A percentile compares a stretch with the other conserved stretches of the same genome.
Evolutionary conservation across 2,113 vertebrate species (phyloP).

Genomic region (Silurus meridionalis): DNA sequence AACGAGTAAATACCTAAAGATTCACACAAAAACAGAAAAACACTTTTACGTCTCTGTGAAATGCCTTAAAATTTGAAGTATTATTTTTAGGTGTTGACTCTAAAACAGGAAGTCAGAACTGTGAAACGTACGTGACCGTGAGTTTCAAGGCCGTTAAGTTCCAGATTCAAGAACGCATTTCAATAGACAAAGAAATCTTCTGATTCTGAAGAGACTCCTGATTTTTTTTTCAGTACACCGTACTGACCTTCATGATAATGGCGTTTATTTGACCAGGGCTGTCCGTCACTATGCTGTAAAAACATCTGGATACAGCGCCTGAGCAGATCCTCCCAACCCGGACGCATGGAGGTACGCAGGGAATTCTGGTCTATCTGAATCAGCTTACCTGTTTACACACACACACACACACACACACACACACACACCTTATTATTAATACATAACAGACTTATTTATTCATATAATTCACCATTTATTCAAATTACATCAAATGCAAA

Average conservation of each 20-base stretch:
- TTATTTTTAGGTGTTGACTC: too few relatives aligned
- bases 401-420: conserved; percentile 14
- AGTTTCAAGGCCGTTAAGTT: too few relatives aligned
- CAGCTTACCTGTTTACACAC: conserved; percentile 83
- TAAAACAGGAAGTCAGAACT: too few relatives aligned
- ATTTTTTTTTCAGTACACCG: too few relatives aligned
- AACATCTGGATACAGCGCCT: conserved; percentile 94
- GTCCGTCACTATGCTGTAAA: conserved; percentile 89
- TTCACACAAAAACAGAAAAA: not conserved
- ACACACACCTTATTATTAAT: not conserved
- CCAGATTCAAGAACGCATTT: too few relatives aligned
- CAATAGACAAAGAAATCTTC: too few relatives aligned
- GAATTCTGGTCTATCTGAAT: conserved; percentile 92
- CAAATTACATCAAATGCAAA: too few relatives aligned
- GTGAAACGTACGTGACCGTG: too few relatives aligned
- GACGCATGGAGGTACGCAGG: conserved; percentile 89
- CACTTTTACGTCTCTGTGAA: not conserved
- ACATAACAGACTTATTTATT: too few relatives aligned
- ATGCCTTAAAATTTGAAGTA: too few relatives aligned
- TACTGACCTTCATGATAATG: conserved; percentile 92
- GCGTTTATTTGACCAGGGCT: conserved; percentile 92
- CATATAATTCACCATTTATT: too few relatives aligned
- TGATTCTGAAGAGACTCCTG: too few relatives aligned
- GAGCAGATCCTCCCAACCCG: conserved; percentile 93
- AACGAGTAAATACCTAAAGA: not conserved